A percentile compares a stretch with the other conserved stretches of the same genome.
phyloP scores from a whole-genome alignment of 2,113 vertebrate genomes.

The Peucedramus taeniatus region DNA sequence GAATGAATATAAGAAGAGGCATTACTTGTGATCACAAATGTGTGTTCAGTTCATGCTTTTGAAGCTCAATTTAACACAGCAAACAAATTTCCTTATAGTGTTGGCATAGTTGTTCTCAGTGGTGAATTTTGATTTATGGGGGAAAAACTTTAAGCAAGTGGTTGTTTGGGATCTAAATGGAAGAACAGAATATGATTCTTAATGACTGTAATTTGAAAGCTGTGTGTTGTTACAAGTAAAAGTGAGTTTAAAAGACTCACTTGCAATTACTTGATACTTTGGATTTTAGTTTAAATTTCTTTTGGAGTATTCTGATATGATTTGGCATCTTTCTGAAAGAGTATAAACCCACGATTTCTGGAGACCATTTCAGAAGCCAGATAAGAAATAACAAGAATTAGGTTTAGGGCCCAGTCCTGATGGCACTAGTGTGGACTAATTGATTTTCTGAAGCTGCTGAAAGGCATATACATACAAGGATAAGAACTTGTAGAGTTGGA shows the following conservation, averaged over 20 bases:
- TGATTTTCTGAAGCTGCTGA: not conserved
- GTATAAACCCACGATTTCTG: not conserved
- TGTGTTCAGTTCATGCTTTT: slow-evolving; percentile 67
- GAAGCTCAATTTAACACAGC: slow-evolving; percentile 74
- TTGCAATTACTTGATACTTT: slow-evolving; percentile 9
- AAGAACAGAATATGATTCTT: slow-evolving; percentile 15
- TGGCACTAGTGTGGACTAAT: not conserved
- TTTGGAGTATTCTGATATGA: not conserved
- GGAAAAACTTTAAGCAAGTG: slow-evolving; percentile 3
- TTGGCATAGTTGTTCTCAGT: slow-evolving; percentile 68
- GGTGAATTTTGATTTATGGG: slow-evolving; percentile 60
- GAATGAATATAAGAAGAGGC: slow-evolving; percentile 68
- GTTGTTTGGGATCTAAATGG: slow-evolving; percentile 26
- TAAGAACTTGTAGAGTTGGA: not conserved
- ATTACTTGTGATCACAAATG: slow-evolving; percentile 64
- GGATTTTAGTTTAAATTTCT: not conserved
- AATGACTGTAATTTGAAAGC: slow-evolving; percentile 30
- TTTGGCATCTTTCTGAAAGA: not conserved
- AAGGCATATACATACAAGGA: not conserved
- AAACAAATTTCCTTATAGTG: slow-evolving; percentile 71
- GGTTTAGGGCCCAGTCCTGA: not conserved
- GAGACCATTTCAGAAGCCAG: not conserved
- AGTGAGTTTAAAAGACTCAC: not conserved
- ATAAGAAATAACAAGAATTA: not conserved
- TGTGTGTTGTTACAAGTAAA: not conserved